Conservation (phyloP, 92 coral and sea anemone species). For the Umimayanthus kanabou region DNA sequence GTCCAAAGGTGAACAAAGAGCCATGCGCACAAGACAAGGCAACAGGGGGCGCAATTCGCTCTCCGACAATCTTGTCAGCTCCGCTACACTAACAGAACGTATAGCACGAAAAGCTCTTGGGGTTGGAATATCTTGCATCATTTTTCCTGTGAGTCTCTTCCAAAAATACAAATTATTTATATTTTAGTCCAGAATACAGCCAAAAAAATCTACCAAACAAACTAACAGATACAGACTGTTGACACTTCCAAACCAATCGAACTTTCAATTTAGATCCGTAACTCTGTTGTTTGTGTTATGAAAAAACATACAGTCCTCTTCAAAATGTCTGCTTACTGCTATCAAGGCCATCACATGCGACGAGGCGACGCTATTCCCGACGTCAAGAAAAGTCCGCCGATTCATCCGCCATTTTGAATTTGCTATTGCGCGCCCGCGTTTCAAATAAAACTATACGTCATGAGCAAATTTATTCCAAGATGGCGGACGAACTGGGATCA, state of each 20-base stretch:
- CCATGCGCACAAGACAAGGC: conserved; percentile 98
- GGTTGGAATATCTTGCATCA: conserved; percentile 70
- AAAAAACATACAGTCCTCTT: not conserved
- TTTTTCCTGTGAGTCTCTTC: conserved; percentile 18
- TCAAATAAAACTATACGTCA: not conserved
- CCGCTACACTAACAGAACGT: conserved; percentile 79
- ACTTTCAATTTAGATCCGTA: not conserved
- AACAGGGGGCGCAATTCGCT: conserved; percentile 81
- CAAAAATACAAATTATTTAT: not conserved
- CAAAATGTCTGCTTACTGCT: too few relatives aligned
- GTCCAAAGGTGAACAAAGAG: conserved; percentile 94
- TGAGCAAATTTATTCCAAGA: not conserved
- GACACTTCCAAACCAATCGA: not conserved
- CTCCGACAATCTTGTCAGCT: conserved; percentile 65
- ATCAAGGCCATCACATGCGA: too few relatives aligned
- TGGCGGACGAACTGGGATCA: conserved; percentile 41
- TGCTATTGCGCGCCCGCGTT: conserved; percentile 31
- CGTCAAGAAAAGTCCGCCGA: too few relatives aligned
- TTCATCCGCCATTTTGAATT: conserved; percentile 51
- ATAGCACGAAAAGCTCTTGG: conserved; percentile 81
- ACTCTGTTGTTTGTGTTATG: not conserved
- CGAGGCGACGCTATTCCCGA: too few relatives aligned
- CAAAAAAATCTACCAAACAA: too few relatives aligned
- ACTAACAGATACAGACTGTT: not conserved
- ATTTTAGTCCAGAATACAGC: not conserved